A percentile compares a stretch with the other conserved stretches of the same genome.
These are phyloP conservation scores for Brachionus manjavacas DNA, from an alignment of 1,140 invertebrate genomes.

Conservation along the genomic window DNA sequence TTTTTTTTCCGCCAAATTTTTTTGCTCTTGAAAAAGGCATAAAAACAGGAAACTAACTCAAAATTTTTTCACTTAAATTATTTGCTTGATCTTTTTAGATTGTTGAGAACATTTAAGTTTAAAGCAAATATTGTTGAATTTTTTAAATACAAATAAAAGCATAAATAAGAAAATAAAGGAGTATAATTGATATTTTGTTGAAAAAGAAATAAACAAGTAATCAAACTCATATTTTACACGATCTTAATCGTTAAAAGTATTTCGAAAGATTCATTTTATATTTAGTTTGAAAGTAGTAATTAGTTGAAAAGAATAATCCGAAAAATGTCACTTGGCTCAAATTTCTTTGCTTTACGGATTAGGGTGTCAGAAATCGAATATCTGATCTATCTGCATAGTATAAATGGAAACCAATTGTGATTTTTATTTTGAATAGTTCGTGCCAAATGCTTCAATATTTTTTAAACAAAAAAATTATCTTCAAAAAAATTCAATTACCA, in stretches of 20 bases:
- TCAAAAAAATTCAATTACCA: no score
- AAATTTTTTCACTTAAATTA: neutral
- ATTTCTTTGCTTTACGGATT: slow-evolving; percentile 17
- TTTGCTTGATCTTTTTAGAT: neutral
- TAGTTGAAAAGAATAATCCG: neutral
- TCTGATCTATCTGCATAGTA: neutral
- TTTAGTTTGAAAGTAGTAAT: neutral
- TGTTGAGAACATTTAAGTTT: neutral
- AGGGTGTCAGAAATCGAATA: neutral
- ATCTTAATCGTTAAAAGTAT: neutral
- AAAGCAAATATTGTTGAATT: neutral
- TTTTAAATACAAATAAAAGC: neutral
- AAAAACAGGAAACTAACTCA: neutral
- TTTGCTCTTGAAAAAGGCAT: neutral
- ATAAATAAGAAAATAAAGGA: neutral
- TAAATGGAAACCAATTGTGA: neutral
- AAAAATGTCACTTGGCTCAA: slow-evolving; percentile 16
- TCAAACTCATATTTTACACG: neutral
- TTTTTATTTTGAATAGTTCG: neutral
- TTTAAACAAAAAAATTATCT: neutral
- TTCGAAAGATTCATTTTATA: neutral
- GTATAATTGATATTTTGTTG: neutral
- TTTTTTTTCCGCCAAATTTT: no score
- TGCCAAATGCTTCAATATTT: neutral
- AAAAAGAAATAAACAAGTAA: neutral